Evolutionary conservation across 2,888 invertebrate genomes (phyloP), one percentile per base, ranked within the genome.

Genomic region (Nemapogon koenigi): DNA sequence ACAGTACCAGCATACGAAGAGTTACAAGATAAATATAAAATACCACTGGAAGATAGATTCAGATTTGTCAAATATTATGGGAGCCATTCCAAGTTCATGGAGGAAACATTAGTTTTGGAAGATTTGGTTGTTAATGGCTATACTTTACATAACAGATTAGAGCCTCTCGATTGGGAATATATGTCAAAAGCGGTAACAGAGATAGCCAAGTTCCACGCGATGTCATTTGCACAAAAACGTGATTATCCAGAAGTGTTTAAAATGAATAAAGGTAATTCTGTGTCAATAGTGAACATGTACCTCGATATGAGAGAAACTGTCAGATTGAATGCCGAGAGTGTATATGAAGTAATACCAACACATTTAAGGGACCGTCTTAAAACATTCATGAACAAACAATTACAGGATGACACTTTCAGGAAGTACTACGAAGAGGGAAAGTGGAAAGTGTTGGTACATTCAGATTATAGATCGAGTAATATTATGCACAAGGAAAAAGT

Each of bases 161-260:
- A 51, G n/a, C 42, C 59, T 0, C 43, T 68, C 2, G 57, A 62
- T 31, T 58, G 59, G 53, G 53, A 59, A 3, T 60, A 64, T 19
- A 55, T 59, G 0, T 43, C 55, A 1, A 42, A 50, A 2, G 52
- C 63, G 0, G 46, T 63, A 1, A 46, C 54, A 14, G 45, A 43
- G 1, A 43, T 69, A 8, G 69, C 69, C 0, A 55, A 52, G 29
- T 63, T 66, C 39, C 72, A 73, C 39, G 70, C 70, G 0, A 42
- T 68, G 6, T 69, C 69, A 1, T 63, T 68, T 8, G 64, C 64
- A 0, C 56, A 59, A 25, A 52, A 57, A 31, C 56, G 57, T 8
- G 57, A 65, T 26, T 47, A 60, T n/a, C 68, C 67, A 0, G 53
- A 50, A n/a, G 10, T 17, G 4, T 17, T 18, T 32, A 50, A 6